Base-by-base conservation (phyloP, 2,113 vertebrate species). In the Caranx ignobilis region DNA sequence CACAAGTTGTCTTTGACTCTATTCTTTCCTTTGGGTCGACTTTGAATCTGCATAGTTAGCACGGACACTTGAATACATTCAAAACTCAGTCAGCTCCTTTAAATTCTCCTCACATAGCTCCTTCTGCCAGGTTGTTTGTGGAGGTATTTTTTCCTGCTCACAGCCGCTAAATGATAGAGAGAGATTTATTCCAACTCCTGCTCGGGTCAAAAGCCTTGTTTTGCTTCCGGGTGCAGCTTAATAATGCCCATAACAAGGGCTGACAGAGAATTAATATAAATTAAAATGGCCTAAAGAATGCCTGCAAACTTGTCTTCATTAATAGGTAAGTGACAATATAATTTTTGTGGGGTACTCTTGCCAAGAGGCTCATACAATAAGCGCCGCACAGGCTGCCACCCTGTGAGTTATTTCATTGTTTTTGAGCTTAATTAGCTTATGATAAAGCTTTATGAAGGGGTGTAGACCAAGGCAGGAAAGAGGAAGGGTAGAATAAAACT, bases 211-310 rank as follows among this genome's bases (percentile, higher is more conserved):
- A 77, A 82, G 79, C 82, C 87, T 86, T 84, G 88, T 88, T 92
- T 88, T 91, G 87, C 88, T 87, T 82, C 79, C 73, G 84, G 87
- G 86, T 89, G 91, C 78, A 71, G 85, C 87, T 94, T 92, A 94
- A 94, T 94, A 92, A 75, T 66, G 86, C 45, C 82, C 61, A 70
- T 94, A 95, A 95, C 82, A 75, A 94, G 84, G 79, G 64, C 78
- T 92, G 94, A 90, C 90, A 88, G 92, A 88, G 78, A 93, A 95
- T 94, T 94, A 92, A 94, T 94, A 94, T 92, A 79, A 92, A 95
- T 95, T 93, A 93, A 91, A 93, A 81, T 50, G 84, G 82, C 90
- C 87, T 88, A 91, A 86, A 91, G 87, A 86, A 78, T 79, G 85
- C 83, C 77, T 63, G 72, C 87, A 89, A 90, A 92, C 94, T 93